Evolutionary conservation across 2,113 vertebrate species (phyloP), one percentile per base, ranked within the genome.

Genomic region (Sardina pilchardus): DNA sequence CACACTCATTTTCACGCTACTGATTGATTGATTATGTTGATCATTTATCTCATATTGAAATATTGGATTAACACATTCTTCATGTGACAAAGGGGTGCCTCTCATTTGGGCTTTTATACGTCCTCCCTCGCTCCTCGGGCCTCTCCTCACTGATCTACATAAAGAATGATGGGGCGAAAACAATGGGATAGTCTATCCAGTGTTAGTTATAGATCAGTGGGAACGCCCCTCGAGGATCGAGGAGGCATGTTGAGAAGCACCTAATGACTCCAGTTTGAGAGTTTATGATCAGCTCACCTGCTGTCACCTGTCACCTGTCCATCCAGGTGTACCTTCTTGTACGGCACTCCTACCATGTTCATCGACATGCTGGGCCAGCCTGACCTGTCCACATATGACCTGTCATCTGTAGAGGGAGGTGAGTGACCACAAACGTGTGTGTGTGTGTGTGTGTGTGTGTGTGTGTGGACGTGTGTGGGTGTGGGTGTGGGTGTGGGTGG

Each of bases 261-360:
- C n/a, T n/a, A 42, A 42, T 3, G 39, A 42, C 39, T 42, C 39
- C 39, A 42, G 39, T 1, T 53, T 2, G 50, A 17, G 50, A n/a
- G 56, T 67, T 67, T 67, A n/a, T 14, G 63, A 6, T 30, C 36
- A 12, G 30, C 8, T 36, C 4, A 78, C 30, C 0, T 14, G 30
- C 14, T 36, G 2, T 71, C 50, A 30, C n/a, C 63, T 34, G 8
- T 71, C 26, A 12, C 7, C 9, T 71, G 63, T 34, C 63, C 34
- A 45, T 87, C n/a, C 88, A 97, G 97, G 63, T 98, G 97, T 88
- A 94, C 93, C 5, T 36, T 87, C 86, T 0, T 97, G 36, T 95
- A 95, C 0, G 98, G 97, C 50, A 99, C 97, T 0, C 98, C 98
- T 0, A 99, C 98, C 59, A 99, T 99, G 98, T 99, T 85, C 6